A percentile compares a stretch with the other conserved stretches of the same genome.
These are phyloP conservation scores for Pycnonotus jocosus DNA, from an alignment of 2,113 vertebrate genomes.

Conservation along the genomic window DNA sequence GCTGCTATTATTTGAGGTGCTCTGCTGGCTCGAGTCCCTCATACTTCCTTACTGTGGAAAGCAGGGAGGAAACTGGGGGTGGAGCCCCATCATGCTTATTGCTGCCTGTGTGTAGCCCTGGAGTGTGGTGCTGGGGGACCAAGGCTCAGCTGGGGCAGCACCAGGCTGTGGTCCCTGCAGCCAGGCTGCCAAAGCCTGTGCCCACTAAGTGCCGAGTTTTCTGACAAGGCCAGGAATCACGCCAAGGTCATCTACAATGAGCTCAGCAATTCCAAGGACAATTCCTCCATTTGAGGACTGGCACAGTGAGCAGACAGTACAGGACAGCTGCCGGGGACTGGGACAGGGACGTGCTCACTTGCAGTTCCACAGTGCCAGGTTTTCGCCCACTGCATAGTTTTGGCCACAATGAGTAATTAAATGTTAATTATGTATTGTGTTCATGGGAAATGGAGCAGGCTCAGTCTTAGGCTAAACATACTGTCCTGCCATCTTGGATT, in stretches of 20 bases:
- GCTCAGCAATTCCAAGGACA: not conserved
- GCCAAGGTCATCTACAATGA: not conserved
- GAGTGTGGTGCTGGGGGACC: too few species aligned
- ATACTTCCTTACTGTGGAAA: not conserved
- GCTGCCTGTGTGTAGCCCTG: not conserved
- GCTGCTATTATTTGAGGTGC: not conserved
- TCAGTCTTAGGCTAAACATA: not conserved
- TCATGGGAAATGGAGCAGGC: not conserved
- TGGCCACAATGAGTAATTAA: not conserved
- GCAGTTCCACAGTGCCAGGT: not conserved
- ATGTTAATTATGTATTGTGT: not conserved
- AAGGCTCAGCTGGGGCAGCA: not conserved
- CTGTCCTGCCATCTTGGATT: not conserved
- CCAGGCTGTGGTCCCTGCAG: fast-evolving
- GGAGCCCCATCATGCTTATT: fast-evolving
- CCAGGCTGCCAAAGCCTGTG: not conserved
- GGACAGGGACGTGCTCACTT: not conserved
- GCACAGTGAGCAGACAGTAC: not conserved
- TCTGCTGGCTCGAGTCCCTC: not conserved
- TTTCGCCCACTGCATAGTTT: not conserved
- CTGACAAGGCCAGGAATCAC: fast-evolving
- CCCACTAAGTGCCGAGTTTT: fast-evolving
- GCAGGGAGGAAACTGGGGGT: fast-evolving
- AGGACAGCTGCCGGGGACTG: not conserved
- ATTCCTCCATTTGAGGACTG: not conserved